Conservation (phyloP, 1,140 invertebrate genomes). For the Conus betulinus region DNA sequence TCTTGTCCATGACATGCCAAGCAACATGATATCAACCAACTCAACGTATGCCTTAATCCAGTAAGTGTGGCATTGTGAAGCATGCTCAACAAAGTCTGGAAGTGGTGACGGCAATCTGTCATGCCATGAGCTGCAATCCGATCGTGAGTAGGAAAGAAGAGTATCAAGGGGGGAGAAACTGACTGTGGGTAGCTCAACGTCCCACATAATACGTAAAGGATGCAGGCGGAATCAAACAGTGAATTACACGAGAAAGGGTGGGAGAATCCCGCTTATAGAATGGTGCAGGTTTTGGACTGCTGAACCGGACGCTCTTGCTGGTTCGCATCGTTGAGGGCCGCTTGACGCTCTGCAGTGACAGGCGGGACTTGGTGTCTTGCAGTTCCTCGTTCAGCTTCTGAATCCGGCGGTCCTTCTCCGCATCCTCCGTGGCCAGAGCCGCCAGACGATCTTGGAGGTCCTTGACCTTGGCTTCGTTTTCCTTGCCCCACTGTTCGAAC, state of each 20-base stretch:
- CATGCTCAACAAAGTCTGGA: no score
- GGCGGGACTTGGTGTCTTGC: slow-evolving; percentile 17
- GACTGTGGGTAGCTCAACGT: no score
- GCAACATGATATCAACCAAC: no score
- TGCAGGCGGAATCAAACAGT: not conserved
- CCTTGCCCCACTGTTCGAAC: slow-evolving; percentile 33
- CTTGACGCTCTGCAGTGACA: slow-evolving; percentile 25
- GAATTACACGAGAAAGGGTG: not conserved
- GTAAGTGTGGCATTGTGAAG: no score
- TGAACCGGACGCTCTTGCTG: not conserved
- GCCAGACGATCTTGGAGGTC: slow-evolving; percentile 38
- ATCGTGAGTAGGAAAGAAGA: no score
- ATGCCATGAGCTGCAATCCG: no score
- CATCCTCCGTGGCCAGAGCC: slow-evolving; percentile 36
- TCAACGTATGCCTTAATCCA: no score
- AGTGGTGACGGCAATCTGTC: no score
- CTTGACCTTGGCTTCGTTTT: slow-evolving; percentile 42
- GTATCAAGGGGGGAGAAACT: no score
- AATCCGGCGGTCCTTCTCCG: slow-evolving; percentile 40
- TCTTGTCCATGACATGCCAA: no score
- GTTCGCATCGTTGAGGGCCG: not conserved
- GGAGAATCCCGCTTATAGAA: slow-evolving; percentile 28
- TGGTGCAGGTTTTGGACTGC: slow-evolving; percentile 42
- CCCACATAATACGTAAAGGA: not conserved
- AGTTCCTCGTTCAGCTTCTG: slow-evolving; percentile 40